Evolutionary conservation across 2,888 invertebrate genomes (phyloP), one percentile per base, ranked within the genome.

Genomic region (Metallyticus violacea): DNA sequence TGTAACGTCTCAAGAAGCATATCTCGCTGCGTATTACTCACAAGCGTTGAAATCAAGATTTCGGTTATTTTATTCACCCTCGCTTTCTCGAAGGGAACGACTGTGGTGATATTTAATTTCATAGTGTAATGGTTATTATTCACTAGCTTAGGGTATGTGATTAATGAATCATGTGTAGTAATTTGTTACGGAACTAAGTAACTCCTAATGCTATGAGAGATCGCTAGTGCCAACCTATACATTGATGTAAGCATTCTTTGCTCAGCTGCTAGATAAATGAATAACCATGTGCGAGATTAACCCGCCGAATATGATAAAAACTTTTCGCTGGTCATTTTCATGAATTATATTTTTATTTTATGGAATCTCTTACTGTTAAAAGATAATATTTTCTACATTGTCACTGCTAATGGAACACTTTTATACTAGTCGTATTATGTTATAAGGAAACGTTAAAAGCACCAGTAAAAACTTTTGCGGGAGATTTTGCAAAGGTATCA

Each of bases 331-430:
- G 22, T 62, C 15, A 62, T 62, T 62, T 7, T 1, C 40, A 62
- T 4, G 40, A 40, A 62, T 15, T 6, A 15, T 4, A 15, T 22
- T 3, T 62, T 22, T 15, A 4, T 62, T 62, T 9, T 15, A 62
- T 15, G 9, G 15, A 15, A 62, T 15, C 40, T 0, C 15, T 62
- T 22, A 62, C 40, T 62, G 15, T 62, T 15, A 62, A 22, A 62
- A 62, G 40, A 62, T 62, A 62, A 22, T 62, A 62, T 62, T 62
- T 62, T 62, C 40, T 62, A 22, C 40, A 15, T 62, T 77, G 28
- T 29, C 25, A 40, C 29, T 30, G 81, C 81, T 83, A 83, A 83
- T 83, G 83, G 83, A 83, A 83, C 83, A 77, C 28, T 83, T 83
- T 77, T 83, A 77, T 83, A 82, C 62, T 22, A 26, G 76, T 15